These are phyloP conservation scores for Hydrozoanthus tunicans DNA, from an alignment of 64 coral and sea anemone species.

Conservation along the genomic window DNA sequence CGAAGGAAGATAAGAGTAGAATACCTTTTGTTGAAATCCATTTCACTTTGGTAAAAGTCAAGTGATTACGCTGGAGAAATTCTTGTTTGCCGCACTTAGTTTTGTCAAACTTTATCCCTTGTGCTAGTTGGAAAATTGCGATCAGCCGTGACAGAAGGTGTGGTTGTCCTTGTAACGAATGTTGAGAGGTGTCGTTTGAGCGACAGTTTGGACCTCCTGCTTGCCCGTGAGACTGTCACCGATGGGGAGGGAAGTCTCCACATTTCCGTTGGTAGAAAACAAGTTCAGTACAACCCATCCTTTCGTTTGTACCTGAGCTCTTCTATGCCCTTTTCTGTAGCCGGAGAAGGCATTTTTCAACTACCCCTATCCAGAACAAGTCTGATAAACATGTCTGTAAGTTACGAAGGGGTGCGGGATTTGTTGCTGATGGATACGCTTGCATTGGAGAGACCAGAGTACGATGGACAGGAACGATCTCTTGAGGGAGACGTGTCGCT, in stretches of 20 bases:
- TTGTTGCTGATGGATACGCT: constrained; percentile 71
- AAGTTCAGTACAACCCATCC: constrained; percentile 72
- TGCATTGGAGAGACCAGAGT: constrained; percentile 83
- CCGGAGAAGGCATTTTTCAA: constrained; percentile 55
- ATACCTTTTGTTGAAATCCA: too few species aligned
- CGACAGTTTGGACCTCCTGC: constrained; percentile 68
- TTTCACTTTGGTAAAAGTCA: too few species aligned
- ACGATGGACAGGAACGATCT: constrained; percentile 82
- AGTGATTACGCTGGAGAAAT: too few species aligned
- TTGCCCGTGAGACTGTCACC: constrained; percentile 76
- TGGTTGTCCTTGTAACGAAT: constrained; percentile 77
- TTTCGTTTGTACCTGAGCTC: constrained; percentile 89
- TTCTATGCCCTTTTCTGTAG: constrained; percentile 64
- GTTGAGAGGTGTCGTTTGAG: constrained; percentile 75
- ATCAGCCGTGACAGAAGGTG: constrained; percentile 71
- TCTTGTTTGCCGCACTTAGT: background rate
- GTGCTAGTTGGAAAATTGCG: constrained; percentile 71
- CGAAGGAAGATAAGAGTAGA: too few species aligned
- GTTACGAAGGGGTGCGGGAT: constrained; percentile 80
- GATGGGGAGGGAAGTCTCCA: constrained; percentile 55
- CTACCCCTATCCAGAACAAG: constrained; percentile 68
- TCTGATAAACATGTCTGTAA: constrained; percentile 75
- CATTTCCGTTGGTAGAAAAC: constrained; percentile 72
- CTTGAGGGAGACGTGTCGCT: constrained; percentile 77
- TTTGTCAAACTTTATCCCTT: background rate